These are phyloP conservation scores for Cinara cedri DNA, from an alignment of 2,888 invertebrate species.

Conservation along the genomic window DNA sequence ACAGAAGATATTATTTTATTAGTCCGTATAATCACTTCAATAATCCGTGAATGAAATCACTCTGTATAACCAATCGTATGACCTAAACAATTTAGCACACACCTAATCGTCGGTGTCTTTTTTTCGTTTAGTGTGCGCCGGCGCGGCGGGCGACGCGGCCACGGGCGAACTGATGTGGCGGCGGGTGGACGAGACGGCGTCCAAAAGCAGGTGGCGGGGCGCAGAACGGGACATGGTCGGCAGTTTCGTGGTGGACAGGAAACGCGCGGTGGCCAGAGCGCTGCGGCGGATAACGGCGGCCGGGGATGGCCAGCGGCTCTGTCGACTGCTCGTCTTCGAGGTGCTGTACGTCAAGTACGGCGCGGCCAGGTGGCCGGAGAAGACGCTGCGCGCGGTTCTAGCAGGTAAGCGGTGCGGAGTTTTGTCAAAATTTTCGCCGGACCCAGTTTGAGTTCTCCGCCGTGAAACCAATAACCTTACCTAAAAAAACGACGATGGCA, in stretches of 20 bases:
- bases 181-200: background rate
- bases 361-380: conserved; percentile 16
- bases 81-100: too few relatives aligned
- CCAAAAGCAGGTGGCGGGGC: background rate
- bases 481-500: too few relatives aligned
- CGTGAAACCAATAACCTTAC: too few relatives aligned
- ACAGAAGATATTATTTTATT: too few relatives aligned
- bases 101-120: too few relatives aligned
- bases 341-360: conserved; percentile 47
- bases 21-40: too few relatives aligned
- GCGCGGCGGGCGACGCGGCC: conserved; percentile 1
- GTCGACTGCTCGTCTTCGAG: conserved; percentile 39
- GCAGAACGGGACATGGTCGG: conserved; percentile 1
- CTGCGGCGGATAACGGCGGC: background rate
- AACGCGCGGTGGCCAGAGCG: background rate
- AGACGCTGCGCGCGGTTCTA: background rate
- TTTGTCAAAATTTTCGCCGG: too few relatives aligned
- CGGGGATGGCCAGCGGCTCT: background rate
- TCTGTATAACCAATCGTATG: too few relatives aligned
- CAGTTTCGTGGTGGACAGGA: conserved; percentile 11
- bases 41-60: too few relatives aligned
- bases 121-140: conserved; percentile 26
- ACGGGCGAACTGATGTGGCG: conserved; percentile 3
- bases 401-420: background rate
- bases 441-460: too few relatives aligned